Evolutionary conservation across 2,888 invertebrate species (phyloP).

Genomic region (Antheraea assamensis): DNA sequence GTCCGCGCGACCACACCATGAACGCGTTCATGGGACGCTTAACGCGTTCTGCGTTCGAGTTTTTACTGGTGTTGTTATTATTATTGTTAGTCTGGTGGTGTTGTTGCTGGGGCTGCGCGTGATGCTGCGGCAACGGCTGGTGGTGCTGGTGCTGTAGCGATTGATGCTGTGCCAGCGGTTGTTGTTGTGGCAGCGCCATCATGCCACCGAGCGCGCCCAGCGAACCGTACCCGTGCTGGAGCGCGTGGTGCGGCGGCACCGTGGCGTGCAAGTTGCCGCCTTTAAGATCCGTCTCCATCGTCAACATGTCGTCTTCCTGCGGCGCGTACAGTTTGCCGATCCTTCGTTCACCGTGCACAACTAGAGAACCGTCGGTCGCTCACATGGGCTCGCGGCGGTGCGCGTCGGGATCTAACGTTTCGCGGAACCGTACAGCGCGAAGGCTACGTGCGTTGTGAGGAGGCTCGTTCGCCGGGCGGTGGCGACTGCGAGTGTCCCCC

Average conservation of each 20-base stretch:
- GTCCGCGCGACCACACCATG: slow-evolving; percentile 99
- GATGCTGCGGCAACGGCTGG: slow-evolving; percentile 75
- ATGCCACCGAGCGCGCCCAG: slow-evolving; percentile 87
- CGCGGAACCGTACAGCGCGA: slow-evolving; percentile 77
- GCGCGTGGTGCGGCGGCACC: slow-evolving; percentile 92
- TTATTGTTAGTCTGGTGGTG: slow-evolving; percentile 83
- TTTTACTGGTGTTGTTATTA: slow-evolving; percentile 89
- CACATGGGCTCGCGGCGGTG: slow-evolving; percentile 79
- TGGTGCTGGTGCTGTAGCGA: slow-evolving; percentile 82
- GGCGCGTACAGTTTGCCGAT: slow-evolving; percentile 91
- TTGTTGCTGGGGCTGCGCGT: slow-evolving; percentile 69
- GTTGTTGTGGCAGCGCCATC: slow-evolving; percentile 85
- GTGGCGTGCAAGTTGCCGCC: slow-evolving; percentile 93
- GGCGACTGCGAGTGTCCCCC: slow-evolving; percentile 54
- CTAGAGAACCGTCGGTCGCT: slow-evolving; percentile 76
- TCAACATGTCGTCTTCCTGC: slow-evolving; percentile 93
- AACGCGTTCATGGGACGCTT: slow-evolving; percentile 99
- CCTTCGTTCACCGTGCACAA: slow-evolving; percentile 77
- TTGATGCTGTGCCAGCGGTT: slow-evolving; percentile 85
- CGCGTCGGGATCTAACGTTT: slow-evolving; percentile 57
- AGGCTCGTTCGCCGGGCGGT: slow-evolving; percentile 67
- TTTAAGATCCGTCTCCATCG: slow-evolving; percentile 95
- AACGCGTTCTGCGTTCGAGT: slow-evolving; percentile 93
- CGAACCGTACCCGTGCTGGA: slow-evolving; percentile 88
- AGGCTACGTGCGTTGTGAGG: slow-evolving; percentile 78